Evolutionary conservation across 1,140 invertebrate species (phyloP).

Genomic region (Cephus cinctus): DNA sequence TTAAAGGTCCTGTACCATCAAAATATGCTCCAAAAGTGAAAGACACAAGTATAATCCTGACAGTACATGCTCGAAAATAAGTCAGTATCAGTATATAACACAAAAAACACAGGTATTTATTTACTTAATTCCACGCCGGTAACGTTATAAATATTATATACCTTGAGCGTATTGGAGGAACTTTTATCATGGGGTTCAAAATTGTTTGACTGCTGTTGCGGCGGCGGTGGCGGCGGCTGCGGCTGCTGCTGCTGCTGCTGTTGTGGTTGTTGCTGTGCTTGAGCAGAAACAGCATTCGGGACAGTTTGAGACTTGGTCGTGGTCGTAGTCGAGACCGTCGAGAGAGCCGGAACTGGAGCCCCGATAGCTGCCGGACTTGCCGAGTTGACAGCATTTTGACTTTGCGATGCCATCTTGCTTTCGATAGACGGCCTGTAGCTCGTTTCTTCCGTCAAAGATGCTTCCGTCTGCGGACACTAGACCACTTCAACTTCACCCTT

Average conservation of each 20-base stretch:
- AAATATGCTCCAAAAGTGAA: neutral
- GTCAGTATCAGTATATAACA: neutral
- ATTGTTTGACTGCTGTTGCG: constrained; percentile 40
- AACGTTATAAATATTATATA: constrained; percentile 21
- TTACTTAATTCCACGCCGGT: too few relatives aligned
- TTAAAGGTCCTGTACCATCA: neutral
- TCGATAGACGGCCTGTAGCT: neutral
- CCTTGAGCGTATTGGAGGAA: constrained; percentile 52
- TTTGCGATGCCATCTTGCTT: constrained; percentile 41
- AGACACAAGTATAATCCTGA: too few relatives aligned
- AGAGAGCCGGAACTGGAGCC: constrained; percentile 15
- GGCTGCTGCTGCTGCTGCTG: constrained; percentile 5
- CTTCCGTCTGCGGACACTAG: neutral
- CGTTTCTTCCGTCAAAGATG: neutral
- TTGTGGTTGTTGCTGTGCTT: constrained; percentile 15
- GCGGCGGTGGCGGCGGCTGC: constrained; percentile 12
- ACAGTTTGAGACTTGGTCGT: constrained; percentile 19
- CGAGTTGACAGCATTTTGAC: constrained; percentile 26
- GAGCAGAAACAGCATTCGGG: constrained; percentile 10
- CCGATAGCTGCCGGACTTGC: constrained; percentile 22
- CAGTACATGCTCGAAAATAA: too few relatives aligned
- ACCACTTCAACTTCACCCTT: constrained; percentile 14
- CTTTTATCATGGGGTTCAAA: constrained; percentile 51
- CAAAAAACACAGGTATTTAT: neutral
- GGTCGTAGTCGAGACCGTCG: constrained; percentile 13